Conservation (phyloP, 2,888 invertebrate species). For the Epirrhoe tristata region DNA sequence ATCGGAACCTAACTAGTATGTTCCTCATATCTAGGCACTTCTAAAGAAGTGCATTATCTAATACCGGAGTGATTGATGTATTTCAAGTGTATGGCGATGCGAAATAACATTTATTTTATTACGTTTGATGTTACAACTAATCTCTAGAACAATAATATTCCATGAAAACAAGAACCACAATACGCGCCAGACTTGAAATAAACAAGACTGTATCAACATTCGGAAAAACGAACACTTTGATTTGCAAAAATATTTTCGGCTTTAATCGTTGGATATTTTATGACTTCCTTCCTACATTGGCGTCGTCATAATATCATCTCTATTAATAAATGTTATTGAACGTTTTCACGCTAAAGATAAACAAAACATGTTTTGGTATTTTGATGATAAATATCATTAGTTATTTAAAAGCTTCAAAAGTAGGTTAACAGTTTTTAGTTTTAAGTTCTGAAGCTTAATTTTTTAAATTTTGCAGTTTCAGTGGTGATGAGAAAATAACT, state of each 20-base stretch:
- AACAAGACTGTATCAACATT: conserved; percentile 28
- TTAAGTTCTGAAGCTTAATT: background rate
- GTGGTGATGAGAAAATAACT: too few species aligned
- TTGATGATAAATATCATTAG: background rate
- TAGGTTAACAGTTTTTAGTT: background rate
- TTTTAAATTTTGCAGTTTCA: too few species aligned
- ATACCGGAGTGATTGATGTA: background rate
- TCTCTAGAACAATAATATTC: conserved; percentile 8
- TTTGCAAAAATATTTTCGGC: conserved; percentile 21
- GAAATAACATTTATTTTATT: too few species aligned
- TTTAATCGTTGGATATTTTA: conserved; percentile 29
- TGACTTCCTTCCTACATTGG: conserved; percentile 34
- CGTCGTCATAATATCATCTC: conserved; percentile 21
- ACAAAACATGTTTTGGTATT: background rate
- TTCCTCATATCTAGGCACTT: background rate
- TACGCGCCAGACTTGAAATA: conserved; percentile 22
- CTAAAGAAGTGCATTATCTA: background rate
- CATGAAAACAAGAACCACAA: conserved; percentile 16
- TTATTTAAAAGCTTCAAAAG: background rate
- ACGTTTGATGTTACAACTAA: background rate
- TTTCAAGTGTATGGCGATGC: background rate
- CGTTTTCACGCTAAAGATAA: conserved; percentile 2
- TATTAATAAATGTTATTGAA: conserved; percentile 15
- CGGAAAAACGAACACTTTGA: conserved; percentile 24
- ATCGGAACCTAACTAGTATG: background rate